Evolutionary conservation across 2,797 vertebrate species (phyloP).

Genomic region (Acipenser oxyrinchus): DNA sequence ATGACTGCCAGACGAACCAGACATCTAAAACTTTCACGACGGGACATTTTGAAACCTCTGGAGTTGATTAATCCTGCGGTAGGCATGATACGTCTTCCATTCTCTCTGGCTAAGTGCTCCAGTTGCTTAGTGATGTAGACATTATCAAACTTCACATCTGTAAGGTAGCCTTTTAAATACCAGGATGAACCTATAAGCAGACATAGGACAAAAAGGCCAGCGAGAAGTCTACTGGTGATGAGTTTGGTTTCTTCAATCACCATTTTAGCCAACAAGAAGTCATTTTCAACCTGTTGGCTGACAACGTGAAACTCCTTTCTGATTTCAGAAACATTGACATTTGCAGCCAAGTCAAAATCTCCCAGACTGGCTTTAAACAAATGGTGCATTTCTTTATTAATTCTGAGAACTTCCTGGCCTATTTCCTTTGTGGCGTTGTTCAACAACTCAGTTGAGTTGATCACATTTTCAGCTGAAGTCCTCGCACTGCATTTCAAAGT

Average conservation of each 20-base stretch:
- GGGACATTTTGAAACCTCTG: constrained; percentile 54
- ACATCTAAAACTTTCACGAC: constrained; percentile 57
- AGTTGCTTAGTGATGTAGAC: constrained; percentile 52
- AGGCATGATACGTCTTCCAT: constrained; percentile 30
- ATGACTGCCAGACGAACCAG: constrained; percentile 55
- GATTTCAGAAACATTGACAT: constrained; percentile 57
- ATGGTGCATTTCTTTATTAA: constrained; percentile 16
- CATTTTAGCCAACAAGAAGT: constrained; percentile 56
- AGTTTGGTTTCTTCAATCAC: constrained; percentile 43
- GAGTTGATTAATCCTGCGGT: constrained; percentile 40
- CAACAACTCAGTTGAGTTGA: constrained; percentile 67
- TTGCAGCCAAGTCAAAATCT: constrained; percentile 49
- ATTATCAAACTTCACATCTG: constrained; percentile 73
- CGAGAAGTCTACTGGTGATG: constrained; percentile 56
- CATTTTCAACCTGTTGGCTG: constrained; percentile 58
- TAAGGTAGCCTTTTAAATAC: constrained; percentile 78
- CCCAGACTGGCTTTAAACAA: constrained; percentile 33
- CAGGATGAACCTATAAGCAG: constrained; percentile 62
- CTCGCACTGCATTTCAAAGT: constrained; percentile 74
- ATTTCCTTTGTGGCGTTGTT: constrained; percentile 51
- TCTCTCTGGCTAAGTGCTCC: constrained; percentile 24
- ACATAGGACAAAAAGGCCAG: constrained; percentile 59
- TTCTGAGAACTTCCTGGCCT: constrained; percentile 33
- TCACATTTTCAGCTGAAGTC: constrained; percentile 65
- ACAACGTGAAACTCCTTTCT: constrained; percentile 43